Percentiles rank a stretch among this genome's conserved stretches.
Evolutionary conservation across 2,888 invertebrate species (phyloP).

Genomic region (Blera fallax): DNA sequence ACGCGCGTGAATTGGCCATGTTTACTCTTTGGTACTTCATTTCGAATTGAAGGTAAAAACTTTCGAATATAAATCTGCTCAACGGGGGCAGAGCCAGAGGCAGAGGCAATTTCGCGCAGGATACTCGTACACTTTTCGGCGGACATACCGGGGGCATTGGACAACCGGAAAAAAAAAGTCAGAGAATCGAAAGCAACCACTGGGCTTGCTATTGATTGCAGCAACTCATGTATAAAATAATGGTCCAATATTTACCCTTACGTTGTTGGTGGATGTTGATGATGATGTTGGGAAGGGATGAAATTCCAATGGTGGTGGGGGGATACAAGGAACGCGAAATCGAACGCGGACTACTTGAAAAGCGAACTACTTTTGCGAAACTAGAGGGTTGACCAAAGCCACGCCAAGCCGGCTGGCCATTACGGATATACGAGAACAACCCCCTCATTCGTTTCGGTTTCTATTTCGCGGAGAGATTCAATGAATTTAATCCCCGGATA

Average conservation of each 20-base stretch:
- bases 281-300: background rate
- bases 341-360: slow-evolving; percentile 22
- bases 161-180: background rate
- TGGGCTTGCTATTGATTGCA: slow-evolving; percentile 75
- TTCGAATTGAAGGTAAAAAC: slow-evolving; percentile 61
- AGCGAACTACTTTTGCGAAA: slow-evolving; percentile 44
- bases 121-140: slow-evolving; percentile 63
- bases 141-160: slow-evolving; percentile 19
- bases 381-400: slow-evolving; percentile 38
- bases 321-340: background rate
- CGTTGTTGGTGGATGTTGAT: slow-evolving; percentile 7
- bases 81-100: slow-evolving; percentile 34
- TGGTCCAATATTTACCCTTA: slow-evolving; percentile 77
- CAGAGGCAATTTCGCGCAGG: slow-evolving; percentile 66
- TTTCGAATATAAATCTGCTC: slow-evolving; percentile 61
- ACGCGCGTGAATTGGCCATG: slow-evolving; percentile 47
- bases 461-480: slow-evolving; percentile 17
- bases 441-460: background rate
- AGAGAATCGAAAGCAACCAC: slow-evolving; percentile 49
- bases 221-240: slow-evolving; percentile 79
- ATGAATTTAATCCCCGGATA: slow-evolving; percentile 45
- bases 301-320: background rate
- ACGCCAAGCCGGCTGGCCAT: too few species aligned
- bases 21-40: slow-evolving; percentile 45
- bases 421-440: background rate